Conservation (phyloP, 2,888 invertebrate genomes). For the Tanytarsus gracilentus region DNA sequence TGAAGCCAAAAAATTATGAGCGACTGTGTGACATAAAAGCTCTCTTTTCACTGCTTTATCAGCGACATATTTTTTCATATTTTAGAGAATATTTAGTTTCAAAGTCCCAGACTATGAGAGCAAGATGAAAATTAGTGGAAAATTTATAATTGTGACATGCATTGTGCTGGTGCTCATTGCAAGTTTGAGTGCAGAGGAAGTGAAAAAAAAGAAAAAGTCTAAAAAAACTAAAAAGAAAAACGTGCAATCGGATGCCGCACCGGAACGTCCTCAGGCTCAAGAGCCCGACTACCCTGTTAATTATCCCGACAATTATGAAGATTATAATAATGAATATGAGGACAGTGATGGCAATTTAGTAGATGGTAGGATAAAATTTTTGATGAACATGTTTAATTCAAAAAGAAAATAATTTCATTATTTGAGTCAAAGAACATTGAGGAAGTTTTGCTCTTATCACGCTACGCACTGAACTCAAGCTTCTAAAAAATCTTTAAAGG, state of each 20-base stretch:
- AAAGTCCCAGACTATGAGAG: slow-evolving; percentile 6
- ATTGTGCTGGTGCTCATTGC: slow-evolving; percentile 4
- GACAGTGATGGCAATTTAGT: slow-evolving; percentile 1
- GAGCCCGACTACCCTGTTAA: not conserved
- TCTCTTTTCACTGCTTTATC: too few relatives aligned
- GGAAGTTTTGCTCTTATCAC: slow-evolving; percentile 18
- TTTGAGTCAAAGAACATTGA: not conserved
- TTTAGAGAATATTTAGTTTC: not conserved
- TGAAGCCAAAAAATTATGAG: too few relatives aligned
- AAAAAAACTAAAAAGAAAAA: slow-evolving; percentile 24
- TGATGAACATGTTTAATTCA: not conserved
- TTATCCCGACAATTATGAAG: slow-evolving; percentile 3
- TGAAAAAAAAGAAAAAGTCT: not conserved
- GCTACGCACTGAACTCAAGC: slow-evolving; percentile 17
- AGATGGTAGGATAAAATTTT: slow-evolving; percentile 2
- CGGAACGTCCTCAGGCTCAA: not conserved
- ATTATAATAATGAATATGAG: slow-evolving; percentile 16
- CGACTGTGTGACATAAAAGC: too few relatives aligned
- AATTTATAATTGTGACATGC: slow-evolving; percentile 16
- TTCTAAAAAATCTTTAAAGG: not conserved
- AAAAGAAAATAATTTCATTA: not conserved
- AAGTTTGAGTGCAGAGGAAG: slow-evolving; percentile 13
- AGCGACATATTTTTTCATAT: not conserved
- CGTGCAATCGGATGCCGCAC: slow-evolving; percentile 17
- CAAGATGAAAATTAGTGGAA: slow-evolving; percentile 12